phyloP scores from a whole-genome alignment of 2,113 vertebrate species.

The Carollia perspicillata region DNA sequence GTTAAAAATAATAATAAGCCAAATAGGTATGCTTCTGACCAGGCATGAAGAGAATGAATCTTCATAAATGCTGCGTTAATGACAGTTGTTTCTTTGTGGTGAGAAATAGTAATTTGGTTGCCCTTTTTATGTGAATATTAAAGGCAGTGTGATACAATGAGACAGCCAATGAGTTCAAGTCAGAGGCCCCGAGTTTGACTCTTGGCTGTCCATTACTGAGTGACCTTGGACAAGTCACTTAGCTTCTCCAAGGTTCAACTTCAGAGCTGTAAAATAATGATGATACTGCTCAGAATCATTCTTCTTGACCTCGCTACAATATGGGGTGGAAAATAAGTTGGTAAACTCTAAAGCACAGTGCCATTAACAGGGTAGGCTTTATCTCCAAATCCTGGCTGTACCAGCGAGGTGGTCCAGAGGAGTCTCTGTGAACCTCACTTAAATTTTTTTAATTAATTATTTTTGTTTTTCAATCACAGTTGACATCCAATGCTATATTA shows the following conservation, averaged over 20 bases:
- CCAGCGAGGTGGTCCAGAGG: background rate
- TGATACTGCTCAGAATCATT: background rate
- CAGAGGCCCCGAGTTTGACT: background rate
- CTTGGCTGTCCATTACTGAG: background rate
- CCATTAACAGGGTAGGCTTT: background rate
- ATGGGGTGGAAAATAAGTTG: background rate
- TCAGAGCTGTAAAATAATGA: background rate
- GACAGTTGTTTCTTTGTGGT: background rate
- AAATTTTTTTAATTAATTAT: background rate
- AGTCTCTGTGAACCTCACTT: background rate
- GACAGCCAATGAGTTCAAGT: background rate
- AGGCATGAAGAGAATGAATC: background rate
- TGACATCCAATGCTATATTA: background rate
- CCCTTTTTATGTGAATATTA: background rate
- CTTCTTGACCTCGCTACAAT: background rate
- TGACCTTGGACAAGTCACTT: background rate
- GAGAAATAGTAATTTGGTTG: background rate
- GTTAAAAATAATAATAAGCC: background rate
- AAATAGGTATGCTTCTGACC: background rate
- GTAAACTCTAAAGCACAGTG: background rate
- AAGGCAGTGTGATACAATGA: background rate
- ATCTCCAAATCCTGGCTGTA: background rate
- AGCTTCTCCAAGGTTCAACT: background rate
- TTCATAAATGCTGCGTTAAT: background rate
- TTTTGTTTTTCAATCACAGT: background rate